Evolutionary conservation across 1,140 invertebrate genomes (phyloP), one percentile per base, ranked within the genome.

Genomic region (Bombus terrestris): DNA sequence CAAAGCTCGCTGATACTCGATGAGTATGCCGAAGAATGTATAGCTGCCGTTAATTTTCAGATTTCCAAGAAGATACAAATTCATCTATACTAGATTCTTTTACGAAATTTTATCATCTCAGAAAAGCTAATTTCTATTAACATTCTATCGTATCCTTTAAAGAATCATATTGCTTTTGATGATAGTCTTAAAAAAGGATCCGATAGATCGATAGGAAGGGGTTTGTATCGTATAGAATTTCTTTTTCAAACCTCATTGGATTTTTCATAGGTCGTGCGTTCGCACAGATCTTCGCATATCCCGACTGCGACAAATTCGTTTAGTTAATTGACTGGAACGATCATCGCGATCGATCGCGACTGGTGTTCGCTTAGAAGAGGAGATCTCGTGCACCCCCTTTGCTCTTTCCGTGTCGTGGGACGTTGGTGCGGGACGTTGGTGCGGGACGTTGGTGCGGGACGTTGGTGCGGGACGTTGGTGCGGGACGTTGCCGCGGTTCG

Each of bases 321-420:
- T 32, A 57, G 68, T 68, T 85, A 88, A 89, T 89, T 82, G 83
- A 68, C 68, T 35, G 57, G 37, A 64, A 80, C 66, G 37, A 66
- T 69, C 72, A 22, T 75, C 73, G 59, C 80, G 59, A 68, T 28
- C 47, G 72, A 57, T 76, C 78, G 79, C 78, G 57, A 76, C 32
- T 76, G 72, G 79, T 79, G 75, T 72, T 87, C 59, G 28, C 37
- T 72, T 28, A 79, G 28, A 53, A 28, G n/a, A 43, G 43, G 62
- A 37, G 37, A 41, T 53, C 37, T 28, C 37, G n/a, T 39, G n/a
- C 25, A 15, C 28, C 15, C 57, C 10, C n/a, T 78, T 25, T 32
- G 57, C 75, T 64, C n/a, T 32, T 18, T 64, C 35, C 43, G n/a
- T 41, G 62, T 47, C 77, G 25, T 53, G 39, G 47, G 76, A 80